A percentile compares a stretch with the other conserved stretches of the same genome.
phyloP scores from a whole-genome alignment of 2,113 vertebrate genomes.

The Saguinus imperator region DNA sequence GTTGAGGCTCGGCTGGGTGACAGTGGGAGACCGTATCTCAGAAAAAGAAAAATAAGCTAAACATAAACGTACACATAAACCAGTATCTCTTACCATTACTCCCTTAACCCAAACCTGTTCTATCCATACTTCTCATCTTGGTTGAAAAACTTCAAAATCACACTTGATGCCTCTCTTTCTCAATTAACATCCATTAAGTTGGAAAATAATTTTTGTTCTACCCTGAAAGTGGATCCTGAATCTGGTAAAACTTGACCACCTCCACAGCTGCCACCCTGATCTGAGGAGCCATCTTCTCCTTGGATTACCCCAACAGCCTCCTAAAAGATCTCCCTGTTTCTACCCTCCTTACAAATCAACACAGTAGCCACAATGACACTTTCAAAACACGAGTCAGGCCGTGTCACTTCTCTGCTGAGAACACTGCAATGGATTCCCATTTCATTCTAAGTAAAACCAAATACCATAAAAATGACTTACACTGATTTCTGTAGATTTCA shows the following conservation, averaged over 20 bases:
- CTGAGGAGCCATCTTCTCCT: neutral
- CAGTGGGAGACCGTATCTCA: no score
- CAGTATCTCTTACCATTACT: neutral
- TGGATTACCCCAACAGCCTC: neutral
- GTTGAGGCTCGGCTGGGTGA: no score
- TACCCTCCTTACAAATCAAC: neutral
- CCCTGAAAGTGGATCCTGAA: neutral
- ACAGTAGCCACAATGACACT: neutral
- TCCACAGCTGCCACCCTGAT: neutral
- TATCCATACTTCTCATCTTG: neutral
- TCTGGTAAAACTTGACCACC: neutral
- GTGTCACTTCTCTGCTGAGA: neutral
- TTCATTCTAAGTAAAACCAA: neutral
- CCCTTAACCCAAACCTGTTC: neutral
- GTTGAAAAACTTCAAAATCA: neutral
- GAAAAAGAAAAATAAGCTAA: no score
- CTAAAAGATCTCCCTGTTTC: neutral
- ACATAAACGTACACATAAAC: no score
- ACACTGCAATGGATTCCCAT: neutral
- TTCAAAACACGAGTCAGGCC: neutral
- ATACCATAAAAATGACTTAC: neutral
- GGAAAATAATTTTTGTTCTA: neutral
- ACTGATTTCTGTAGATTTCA: neutral
- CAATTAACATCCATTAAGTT: neutral
- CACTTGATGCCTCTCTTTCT: neutral